These are phyloP conservation scores for Podocnemis expansa DNA, from an alignment of 2,113 vertebrate genomes.

Conservation along the genomic window DNA sequence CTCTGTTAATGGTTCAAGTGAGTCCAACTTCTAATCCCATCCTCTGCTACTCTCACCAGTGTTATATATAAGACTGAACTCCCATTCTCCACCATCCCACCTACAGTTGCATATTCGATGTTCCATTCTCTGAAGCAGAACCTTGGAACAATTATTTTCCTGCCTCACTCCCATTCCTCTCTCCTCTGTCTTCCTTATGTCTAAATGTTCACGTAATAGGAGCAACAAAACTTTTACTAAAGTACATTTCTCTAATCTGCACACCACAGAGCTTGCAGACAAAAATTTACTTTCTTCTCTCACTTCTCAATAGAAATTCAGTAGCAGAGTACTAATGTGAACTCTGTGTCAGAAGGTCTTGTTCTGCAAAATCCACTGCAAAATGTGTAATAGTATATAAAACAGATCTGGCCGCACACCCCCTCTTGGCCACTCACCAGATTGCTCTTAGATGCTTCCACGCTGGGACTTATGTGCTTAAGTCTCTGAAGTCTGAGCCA, in stretches of 20 bases:
- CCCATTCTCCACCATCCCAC: background rate
- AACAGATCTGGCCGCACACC: background rate
- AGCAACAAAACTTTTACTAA: background rate
- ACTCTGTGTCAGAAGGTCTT: background rate
- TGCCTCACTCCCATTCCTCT: background rate
- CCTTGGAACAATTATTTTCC: background rate
- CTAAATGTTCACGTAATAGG: background rate
- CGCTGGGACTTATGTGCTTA: background rate
- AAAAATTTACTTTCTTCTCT: background rate
- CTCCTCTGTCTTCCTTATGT: background rate
- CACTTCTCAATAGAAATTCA: background rate
- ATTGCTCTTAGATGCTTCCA: background rate
- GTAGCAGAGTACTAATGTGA: background rate
- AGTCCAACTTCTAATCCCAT: background rate
- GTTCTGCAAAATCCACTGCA: background rate
- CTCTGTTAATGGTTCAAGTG: background rate
- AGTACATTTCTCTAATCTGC: too few species aligned
- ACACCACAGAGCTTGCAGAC: too few species aligned
- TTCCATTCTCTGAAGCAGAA: background rate
- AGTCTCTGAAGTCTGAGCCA: background rate
- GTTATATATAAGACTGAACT: background rate
- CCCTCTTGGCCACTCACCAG: background rate
- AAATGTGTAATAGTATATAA: background rate
- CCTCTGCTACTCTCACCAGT: background rate
- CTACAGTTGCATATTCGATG: background rate